Evolutionary conservation across 2,888 invertebrate genomes (phyloP).

Genomic region (Cryptocephalus primarius): DNA sequence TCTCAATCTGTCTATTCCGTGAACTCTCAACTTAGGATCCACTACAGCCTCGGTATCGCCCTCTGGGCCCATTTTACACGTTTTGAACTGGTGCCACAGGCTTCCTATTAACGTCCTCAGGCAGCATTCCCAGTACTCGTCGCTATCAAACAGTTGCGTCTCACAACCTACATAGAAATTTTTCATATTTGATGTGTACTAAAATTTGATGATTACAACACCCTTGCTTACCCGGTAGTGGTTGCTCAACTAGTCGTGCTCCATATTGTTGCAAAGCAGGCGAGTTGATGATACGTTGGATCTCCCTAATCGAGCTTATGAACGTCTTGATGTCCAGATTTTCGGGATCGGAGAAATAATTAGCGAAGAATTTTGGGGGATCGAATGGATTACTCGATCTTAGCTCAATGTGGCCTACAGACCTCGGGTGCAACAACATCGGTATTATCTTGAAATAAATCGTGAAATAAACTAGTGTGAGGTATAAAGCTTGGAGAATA

Average conservation of each 20-base stretch:
- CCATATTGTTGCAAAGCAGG: constrained; percentile 35
- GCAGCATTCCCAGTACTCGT: constrained; percentile 58
- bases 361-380: constrained; percentile 63
- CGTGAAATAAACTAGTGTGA: too few species aligned
- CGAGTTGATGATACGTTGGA: constrained; percentile 39
- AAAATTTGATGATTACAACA: background rate
- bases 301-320: constrained; percentile 37
- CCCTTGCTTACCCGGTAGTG: constrained; percentile 13
- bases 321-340: constrained; percentile 35
- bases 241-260: constrained; percentile 8
- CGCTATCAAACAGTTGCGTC: constrained; percentile 40
- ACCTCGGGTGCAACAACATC: constrained; percentile 60
- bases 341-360: constrained; percentile 62
- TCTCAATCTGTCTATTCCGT: constrained; percentile 48
- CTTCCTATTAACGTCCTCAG: constrained; percentile 44
- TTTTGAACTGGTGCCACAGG: constrained; percentile 44
- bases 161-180: constrained; percentile 8
- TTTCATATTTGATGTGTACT: background rate
- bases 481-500: too few species aligned
- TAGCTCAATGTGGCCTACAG: constrained; percentile 55
- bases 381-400: constrained; percentile 57
- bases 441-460: constrained; percentile 43
- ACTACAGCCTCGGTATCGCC: constrained; percentile 30
- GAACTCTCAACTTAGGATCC: constrained; percentile 30
- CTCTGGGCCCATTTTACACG: constrained; percentile 43